Evolutionary conservation across 2,888 invertebrate genomes (phyloP).

Genomic region (Vanessa cardui): DNA sequence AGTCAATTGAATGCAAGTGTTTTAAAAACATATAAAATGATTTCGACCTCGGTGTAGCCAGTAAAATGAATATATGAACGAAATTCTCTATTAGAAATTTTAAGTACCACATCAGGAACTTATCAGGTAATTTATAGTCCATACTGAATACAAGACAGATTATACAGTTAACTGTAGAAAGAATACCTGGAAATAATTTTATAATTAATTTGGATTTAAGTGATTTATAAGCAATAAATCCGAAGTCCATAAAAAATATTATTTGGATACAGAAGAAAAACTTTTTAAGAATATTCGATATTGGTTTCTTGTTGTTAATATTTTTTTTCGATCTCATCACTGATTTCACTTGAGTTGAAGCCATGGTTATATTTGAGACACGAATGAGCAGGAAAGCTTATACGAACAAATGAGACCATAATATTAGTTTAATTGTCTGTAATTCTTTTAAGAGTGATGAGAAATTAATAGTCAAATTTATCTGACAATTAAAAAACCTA

Average conservation of each 20-base stretch:
- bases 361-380: not conserved
- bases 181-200: not conserved
- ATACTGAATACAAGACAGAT: not conserved
- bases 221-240: conserved; percentile 12
- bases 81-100: not conserved
- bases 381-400: too few species aligned
- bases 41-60: conserved; percentile 12
- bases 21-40: conserved; percentile 22
- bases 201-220: not conserved
- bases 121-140: not conserved
- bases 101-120: not conserved
- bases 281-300: conserved; percentile 2
- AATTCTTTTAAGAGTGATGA: too few species aligned
- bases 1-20: conserved; percentile 11
- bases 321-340: not conserved
- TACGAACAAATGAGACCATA: too few species aligned
- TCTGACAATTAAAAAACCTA: too few species aligned
- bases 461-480: too few species aligned
- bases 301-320: not conserved
- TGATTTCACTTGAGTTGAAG: not conserved
- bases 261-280: conserved; percentile 1
- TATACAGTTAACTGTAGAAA: not conserved
- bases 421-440: too few species aligned
- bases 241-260: conserved; percentile 20
- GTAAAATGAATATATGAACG: conserved; percentile 5